These are phyloP conservation scores for Etheostoma spectabile DNA, from an alignment of 2,113 vertebrate genomes.

Conservation along the genomic window DNA sequence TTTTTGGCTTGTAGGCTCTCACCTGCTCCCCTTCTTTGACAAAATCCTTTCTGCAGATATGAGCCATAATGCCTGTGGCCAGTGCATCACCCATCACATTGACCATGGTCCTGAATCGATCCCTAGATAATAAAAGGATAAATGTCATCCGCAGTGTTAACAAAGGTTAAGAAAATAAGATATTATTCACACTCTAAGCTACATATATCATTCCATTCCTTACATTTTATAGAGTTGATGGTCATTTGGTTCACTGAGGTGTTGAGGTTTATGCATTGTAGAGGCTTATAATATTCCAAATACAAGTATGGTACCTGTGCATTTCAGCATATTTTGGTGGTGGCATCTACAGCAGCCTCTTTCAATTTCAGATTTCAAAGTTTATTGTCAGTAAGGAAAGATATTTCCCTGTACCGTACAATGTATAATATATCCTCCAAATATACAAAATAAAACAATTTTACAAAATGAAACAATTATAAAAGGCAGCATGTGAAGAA, in stretches of 20 bases:
- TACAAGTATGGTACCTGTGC: neutral
- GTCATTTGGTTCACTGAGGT: neutral
- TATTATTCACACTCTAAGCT: neutral
- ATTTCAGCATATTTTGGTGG: neutral
- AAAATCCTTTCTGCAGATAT: constrained; percentile 97
- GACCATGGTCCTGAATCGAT: constrained; percentile 98
- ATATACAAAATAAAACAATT: too few species aligned
- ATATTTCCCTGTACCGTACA: too few species aligned
- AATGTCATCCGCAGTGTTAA: neutral
- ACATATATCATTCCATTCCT: neutral
- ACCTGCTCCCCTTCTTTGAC: constrained; percentile 92
- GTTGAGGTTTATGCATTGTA: neutral
- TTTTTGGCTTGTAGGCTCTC: constrained; percentile 28
- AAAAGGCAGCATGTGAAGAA: too few species aligned
- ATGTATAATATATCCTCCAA: too few species aligned
- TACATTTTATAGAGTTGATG: neutral
- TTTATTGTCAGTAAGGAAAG: too few species aligned
- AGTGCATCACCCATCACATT: constrained; percentile 96
- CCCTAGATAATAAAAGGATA: constrained; percentile 80
- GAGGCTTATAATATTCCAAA: neutral
- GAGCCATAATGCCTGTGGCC: constrained; percentile 97
- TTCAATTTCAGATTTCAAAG: too few species aligned
- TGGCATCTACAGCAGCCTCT: too few species aligned
- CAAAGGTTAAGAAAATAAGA: neutral
- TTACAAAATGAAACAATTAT: too few species aligned